A percentile compares a stretch with the other conserved stretches of the same genome.
phyloP scores from a whole-genome alignment of 2,797 vertebrate genomes.

The Periparus ater region DNA sequence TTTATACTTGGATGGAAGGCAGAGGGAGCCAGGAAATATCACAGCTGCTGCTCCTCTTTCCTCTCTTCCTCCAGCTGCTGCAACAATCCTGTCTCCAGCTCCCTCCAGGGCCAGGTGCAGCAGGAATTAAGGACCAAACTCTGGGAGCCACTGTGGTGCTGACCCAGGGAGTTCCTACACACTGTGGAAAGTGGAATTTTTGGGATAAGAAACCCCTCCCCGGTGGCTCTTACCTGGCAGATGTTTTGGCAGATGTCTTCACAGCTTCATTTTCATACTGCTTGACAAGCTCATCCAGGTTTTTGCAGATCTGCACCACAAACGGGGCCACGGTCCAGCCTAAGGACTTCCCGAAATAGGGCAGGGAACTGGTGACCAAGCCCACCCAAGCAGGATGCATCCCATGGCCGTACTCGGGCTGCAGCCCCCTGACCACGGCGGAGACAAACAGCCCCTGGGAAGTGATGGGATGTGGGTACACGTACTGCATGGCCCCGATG shows the following conservation, averaged over 20 bases:
- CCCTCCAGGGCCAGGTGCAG: neutral
- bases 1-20: neutral
- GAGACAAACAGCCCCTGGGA: slow-evolving; percentile 95
- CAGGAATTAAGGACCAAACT: neutral
- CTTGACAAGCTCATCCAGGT: slow-evolving; percentile 92
- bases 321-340: slow-evolving; percentile 92
- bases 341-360: slow-evolving; percentile 91
- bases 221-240: slow-evolving; percentile 77
- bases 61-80: neutral
- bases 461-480: slow-evolving; percentile 90
- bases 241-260: slow-evolving; percentile 72
- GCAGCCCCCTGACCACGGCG: slow-evolving; percentile 88
- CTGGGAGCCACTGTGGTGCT: neutral
- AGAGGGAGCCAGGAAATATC: neutral
- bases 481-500: slow-evolving; percentile 88
- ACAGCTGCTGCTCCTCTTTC: neutral
- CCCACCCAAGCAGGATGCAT: slow-evolving; percentile 96
- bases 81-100: neutral
- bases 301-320: slow-evolving; percentile 92
- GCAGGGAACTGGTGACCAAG: slow-evolving; percentile 87
- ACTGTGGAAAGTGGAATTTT: neutral
- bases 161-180: neutral
- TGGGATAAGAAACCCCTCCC: neutral
- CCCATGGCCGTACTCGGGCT: slow-evolving; percentile 89
- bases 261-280: slow-evolving; percentile 89